Evolutionary conservation across 2,888 invertebrate species (phyloP).

Genomic region (Eupithecia inturbata): DNA sequence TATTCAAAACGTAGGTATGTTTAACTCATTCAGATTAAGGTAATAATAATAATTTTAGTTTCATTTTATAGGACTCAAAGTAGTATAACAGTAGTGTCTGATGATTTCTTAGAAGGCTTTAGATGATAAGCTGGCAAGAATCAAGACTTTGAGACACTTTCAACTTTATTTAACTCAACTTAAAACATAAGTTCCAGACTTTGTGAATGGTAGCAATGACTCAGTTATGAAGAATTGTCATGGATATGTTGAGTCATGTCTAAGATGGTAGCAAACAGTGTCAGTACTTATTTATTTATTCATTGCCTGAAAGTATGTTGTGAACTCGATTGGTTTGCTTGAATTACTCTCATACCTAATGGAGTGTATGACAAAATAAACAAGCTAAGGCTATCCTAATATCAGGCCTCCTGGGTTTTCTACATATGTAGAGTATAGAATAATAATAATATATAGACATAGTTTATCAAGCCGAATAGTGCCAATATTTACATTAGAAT

Average conservation of each 20-base stretch:
- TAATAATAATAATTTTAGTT: neutral
- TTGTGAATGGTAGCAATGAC: slow-evolving; percentile 37
- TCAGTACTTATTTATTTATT: neutral
- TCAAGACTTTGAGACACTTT: neutral
- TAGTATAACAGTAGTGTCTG: neutral
- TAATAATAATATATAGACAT: neutral
- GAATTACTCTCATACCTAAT: neutral
- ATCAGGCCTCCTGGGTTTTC: neutral
- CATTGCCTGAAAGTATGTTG: neutral
- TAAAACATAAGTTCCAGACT: slow-evolving; percentile 21
- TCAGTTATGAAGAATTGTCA: slow-evolving; percentile 48
- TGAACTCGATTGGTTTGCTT: slow-evolving; percentile 1
- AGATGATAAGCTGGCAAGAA: neutral
- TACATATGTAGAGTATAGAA: neutral
- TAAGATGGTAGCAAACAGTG: slow-evolving; percentile 12
- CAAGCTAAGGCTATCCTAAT: neutral
- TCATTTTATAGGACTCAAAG: neutral
- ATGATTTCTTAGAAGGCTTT: neutral
- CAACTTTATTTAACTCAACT: slow-evolving; percentile 25
- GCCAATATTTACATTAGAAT: slow-evolving; percentile 18
- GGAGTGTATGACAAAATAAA: no score
- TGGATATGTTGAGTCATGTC: slow-evolving; percentile 41
- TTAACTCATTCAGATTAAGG: neutral
- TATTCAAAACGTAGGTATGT: no score
- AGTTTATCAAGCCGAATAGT: neutral